Conservation (phyloP, 2,113 vertebrate genomes). For the Petrocephalus microphthalmus region DNA sequence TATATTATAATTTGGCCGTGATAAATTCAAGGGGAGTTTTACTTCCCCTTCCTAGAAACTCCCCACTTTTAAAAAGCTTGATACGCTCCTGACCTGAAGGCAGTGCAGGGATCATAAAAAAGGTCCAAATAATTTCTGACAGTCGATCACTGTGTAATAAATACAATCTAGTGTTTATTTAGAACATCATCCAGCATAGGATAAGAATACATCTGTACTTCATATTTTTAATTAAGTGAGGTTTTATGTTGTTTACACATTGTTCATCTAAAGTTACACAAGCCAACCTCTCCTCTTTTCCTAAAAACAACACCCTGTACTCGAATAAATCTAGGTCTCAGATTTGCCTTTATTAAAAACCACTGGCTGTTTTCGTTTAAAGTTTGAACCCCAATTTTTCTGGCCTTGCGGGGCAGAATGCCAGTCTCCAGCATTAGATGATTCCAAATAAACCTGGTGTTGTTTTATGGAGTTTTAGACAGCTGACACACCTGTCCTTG, state of each 20-base stretch:
- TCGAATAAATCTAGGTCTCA: background rate
- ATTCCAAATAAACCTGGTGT: background rate
- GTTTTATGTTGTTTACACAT: no score
- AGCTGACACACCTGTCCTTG: background rate
- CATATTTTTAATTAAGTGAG: no score
- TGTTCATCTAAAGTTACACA: no score
- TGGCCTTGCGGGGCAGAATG: background rate
- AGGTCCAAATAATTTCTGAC: background rate
- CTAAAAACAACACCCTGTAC: no score
- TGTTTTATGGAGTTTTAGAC: background rate
- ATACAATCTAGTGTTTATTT: background rate
- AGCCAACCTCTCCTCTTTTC: no score
- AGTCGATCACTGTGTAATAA: background rate
- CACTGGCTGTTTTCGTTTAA: background rate
- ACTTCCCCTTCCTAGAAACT: no score
- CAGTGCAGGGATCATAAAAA: background rate
- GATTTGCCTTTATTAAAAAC: background rate
- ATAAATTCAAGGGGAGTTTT: no score
- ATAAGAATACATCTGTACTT: no score
- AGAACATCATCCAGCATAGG: no score
- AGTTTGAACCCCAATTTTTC: background rate
- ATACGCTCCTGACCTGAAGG: no score
- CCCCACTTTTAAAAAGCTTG: no score
- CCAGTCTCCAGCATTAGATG: background rate
- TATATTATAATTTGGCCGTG: no score